Evolutionary conservation across 2,797 vertebrate genomes (phyloP).

Genomic region (Erethizon dorsatum): DNA sequence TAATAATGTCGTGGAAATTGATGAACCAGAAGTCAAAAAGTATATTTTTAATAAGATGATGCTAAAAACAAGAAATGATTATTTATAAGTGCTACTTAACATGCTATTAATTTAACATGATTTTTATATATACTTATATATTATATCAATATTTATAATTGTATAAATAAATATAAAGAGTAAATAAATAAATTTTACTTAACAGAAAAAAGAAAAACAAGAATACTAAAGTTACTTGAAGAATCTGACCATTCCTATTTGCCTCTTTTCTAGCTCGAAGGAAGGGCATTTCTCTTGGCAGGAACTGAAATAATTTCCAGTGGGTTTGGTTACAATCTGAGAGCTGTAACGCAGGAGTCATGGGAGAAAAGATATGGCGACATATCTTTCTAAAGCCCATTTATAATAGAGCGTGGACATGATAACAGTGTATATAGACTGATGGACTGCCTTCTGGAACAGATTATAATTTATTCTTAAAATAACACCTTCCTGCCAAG

Average conservation of each 20-base stretch:
- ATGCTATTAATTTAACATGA: not conserved
- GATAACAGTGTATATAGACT: not conserved
- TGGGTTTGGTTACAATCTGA: not conserved
- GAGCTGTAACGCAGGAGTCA: not conserved
- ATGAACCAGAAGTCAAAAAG: not conserved
- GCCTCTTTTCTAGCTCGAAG: not conserved
- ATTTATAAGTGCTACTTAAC: slow-evolving; percentile 29
- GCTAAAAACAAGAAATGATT: not conserved
- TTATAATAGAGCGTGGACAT: not conserved
- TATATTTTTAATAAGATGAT: not conserved
- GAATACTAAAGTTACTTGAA: not conserved
- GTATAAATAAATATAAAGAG: not conserved
- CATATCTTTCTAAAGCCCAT: not conserved
- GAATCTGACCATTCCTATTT: not conserved
- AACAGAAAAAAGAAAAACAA: not conserved
- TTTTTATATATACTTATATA: not conserved
- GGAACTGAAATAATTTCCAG: not conserved
- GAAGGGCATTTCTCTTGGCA: slow-evolving; percentile 36
- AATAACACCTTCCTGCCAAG: slow-evolving; percentile 10
- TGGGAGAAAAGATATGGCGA: not conserved
- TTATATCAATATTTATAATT: not conserved
- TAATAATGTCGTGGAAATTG: not conserved
- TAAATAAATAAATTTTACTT: slow-evolving; percentile 46
- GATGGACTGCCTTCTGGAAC: slow-evolving; percentile 7
- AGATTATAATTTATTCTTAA: slow-evolving; percentile 43